Base-by-base conservation (phyloP, 2,888 invertebrate genomes). In the Stenurella melanura region DNA sequence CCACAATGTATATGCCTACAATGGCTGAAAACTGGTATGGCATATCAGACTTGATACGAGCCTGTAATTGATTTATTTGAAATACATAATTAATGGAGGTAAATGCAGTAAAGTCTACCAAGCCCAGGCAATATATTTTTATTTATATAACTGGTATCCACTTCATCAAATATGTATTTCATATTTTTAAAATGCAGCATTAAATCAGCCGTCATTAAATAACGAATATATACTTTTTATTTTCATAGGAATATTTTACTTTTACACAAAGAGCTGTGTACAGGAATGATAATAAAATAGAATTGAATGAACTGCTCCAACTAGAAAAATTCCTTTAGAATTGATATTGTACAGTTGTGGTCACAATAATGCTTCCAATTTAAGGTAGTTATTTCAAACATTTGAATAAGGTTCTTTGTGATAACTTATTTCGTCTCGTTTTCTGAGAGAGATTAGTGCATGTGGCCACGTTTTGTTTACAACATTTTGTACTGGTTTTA, bases 21-120 rank as follows among this genome's bases (percentile, higher is more conserved):
- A 26, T 30, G 61, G n/a, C 61, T 30, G 21, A 21, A n/a, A 34
- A 34, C 30, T 9, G 30, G 61, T 61, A n/a, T 17, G 10, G 17
- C 34, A 63, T 63, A 34, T 63, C 26, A 63, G 17, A 34, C 2
- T 18, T 17, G 11, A 21, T 42, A 42, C 42, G 26, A 30, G n/a
- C 10, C 19, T 9, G 30, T 61, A 61, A 61, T 61, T 61, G 61
- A 63, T 63, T 63, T 63, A 63, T 63, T 63, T 50, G 12, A 50
- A 50, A 50, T 50, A 6, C 17, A 30, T 34, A 61, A 34, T 30
- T 34, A 21, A 61, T 21, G 26, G 61, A 26, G n/a, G n/a, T 30
- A 30, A 15, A 26, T 61, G 61, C 61, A 61, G n/a, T 61, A 61
- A 58, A 58, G 30, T 30, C 61, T 30, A 63, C 17, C 26, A 0